Conservation (phyloP, 2,797 vertebrate genomes). For the Rhincodon typus region DNA sequence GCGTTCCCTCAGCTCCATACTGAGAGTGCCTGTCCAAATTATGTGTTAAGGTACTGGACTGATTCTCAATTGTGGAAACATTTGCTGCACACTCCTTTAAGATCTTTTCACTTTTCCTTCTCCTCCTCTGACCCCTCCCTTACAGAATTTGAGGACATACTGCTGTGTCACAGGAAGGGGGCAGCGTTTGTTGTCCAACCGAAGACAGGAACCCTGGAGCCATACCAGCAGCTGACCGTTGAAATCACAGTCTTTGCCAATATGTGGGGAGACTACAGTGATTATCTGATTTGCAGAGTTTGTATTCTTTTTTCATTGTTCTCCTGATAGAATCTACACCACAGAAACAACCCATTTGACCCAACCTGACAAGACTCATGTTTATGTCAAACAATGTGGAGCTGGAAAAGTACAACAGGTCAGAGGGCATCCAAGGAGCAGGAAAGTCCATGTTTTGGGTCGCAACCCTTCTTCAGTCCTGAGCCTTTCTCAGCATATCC, state of each 20-base stretch:
- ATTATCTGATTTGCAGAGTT: slow-evolving; percentile 80
- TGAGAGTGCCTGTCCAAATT: background rate
- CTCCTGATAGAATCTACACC: background rate
- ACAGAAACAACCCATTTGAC: background rate
- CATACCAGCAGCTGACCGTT: slow-evolving; percentile 65
- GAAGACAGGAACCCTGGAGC: slow-evolving; percentile 59
- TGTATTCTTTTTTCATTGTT: slow-evolving; percentile 37
- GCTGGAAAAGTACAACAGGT: too few relatives aligned
- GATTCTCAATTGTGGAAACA: background rate
- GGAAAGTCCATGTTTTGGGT: too few relatives aligned
- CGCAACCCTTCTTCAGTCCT: too few relatives aligned
- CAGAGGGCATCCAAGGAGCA: too few relatives aligned
- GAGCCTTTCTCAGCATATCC: background rate
- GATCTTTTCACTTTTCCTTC: slow-evolving; percentile 15
- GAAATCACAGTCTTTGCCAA: slow-evolving; percentile 72
- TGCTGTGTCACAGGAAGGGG: slow-evolving; percentile 75
- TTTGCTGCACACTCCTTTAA: background rate
- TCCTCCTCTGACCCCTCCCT: slow-evolving; percentile 32
- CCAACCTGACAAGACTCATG: background rate
- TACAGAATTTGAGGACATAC: slow-evolving; percentile 63
- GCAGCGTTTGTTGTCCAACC: slow-evolving; percentile 67
- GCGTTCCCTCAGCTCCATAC: background rate
- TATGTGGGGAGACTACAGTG: slow-evolving; percentile 91
- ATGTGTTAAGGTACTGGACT: background rate
- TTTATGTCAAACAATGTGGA: background rate